These are phyloP conservation scores for Petrocephalus schoutedeni DNA, from an alignment of 2,797 vertebrate genomes.

Conservation along the genomic window DNA sequence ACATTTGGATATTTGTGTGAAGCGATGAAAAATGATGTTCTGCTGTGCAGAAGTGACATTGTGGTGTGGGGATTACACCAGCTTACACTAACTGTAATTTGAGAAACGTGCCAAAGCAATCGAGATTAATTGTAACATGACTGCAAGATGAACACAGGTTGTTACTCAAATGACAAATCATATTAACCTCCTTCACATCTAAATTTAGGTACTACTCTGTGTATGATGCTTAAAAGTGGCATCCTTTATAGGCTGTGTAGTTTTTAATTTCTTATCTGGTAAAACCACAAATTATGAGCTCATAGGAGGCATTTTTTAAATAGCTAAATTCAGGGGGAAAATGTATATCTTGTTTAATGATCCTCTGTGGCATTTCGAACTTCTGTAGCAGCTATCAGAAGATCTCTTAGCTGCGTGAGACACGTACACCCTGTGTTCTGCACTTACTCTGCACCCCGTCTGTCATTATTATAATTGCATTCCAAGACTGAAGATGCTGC, in stretches of 20 bases:
- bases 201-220: background rate
- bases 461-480: conserved; percentile 12
- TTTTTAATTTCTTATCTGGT: background rate
- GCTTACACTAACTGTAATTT: too few relatives aligned
- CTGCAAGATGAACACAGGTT: background rate
- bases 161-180: background rate
- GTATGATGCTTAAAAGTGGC: background rate
- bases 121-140: background rate
- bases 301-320: background rate
- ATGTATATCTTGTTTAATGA: conserved; percentile 20
- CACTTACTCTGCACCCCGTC: background rate
- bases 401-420: background rate
- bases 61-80: too few relatives aligned
- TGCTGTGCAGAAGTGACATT: too few relatives aligned
- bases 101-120: too few relatives aligned
- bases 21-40: too few relatives aligned
- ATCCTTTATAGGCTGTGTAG: background rate
- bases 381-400: background rate
- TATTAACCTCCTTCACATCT: background rate
- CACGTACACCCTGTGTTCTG: background rate
- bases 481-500: background rate
- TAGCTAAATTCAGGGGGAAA: conserved; percentile 8
- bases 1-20: too few relatives aligned
- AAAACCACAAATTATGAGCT: background rate
- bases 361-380: background rate